Evolutionary conservation across 37 sponge, comb jelly and placozoan species (phyloP).

Genomic region (Hexactinellida sp.): DNA sequence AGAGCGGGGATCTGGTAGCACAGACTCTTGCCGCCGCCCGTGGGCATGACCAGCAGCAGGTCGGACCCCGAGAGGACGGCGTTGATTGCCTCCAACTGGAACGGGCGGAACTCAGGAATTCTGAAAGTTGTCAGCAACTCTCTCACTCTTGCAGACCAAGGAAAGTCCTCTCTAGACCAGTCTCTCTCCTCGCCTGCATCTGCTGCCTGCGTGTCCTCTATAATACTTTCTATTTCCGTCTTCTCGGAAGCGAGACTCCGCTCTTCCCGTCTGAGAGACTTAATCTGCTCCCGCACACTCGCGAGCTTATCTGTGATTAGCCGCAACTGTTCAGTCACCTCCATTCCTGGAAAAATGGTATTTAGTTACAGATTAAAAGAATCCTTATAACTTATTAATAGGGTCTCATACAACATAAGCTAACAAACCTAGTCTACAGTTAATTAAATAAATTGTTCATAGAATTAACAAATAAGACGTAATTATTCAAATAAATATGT

Average conservation of each 20-base stretch:
- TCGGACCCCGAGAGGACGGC: slow-evolving; percentile 56
- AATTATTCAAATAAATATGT: no score
- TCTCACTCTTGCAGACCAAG: neutral
- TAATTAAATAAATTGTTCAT: no score
- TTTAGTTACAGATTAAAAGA: no score
- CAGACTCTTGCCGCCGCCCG: slow-evolving; percentile 95
- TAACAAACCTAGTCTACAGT: no score
- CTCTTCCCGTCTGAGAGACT: neutral
- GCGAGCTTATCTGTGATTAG: neutral
- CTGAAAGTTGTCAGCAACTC: slow-evolving; percentile 22
- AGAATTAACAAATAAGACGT: no score
- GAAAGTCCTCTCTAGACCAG: neutral
- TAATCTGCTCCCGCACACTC: neutral
- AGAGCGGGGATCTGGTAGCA: slow-evolving; percentile 90
- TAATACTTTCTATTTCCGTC: neutral
- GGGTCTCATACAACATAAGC: no score
- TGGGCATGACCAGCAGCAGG: slow-evolving; percentile 87
- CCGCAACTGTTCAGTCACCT: neutral
- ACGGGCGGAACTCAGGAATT: slow-evolving; percentile 47
- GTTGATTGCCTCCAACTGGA: slow-evolving; percentile 60
- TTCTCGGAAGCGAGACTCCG: neutral
- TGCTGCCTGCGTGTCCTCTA: neutral
- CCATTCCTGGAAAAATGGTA: no score
- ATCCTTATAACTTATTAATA: no score
- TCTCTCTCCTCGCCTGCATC: neutral